These are phyloP conservation scores for Sclerurus mexicanus DNA, from an alignment of 2,113 vertebrate genomes.

Conservation along the genomic window DNA sequence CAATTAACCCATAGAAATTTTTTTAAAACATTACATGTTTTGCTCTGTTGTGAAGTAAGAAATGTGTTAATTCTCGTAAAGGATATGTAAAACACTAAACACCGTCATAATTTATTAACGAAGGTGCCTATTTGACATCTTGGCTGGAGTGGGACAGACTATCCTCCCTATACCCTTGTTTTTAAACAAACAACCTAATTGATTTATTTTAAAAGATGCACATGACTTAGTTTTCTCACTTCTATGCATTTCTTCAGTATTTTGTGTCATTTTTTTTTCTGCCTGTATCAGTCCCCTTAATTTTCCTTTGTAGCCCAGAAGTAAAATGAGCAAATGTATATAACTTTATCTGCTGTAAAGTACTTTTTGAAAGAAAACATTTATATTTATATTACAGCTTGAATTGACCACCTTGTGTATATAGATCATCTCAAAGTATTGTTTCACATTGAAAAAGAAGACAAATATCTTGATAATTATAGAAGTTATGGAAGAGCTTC, in stretches of 20 bases:
- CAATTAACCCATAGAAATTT: not conserved
- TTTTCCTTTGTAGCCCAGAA: conserved; percentile 65
- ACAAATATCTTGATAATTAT: conserved; percentile 86
- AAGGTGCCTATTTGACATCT: not conserved
- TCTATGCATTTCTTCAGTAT: conserved; percentile 39
- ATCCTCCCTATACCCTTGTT: not conserved
- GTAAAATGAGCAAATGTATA: conserved; percentile 88
- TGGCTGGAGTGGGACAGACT: not conserved
- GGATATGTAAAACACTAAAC: conserved; percentile 33
- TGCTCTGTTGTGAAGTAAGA: not conserved
- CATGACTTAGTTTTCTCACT: not conserved
- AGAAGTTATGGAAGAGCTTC: conserved; percentile 87
- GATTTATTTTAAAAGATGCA: not conserved
- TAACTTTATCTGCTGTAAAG: conserved; percentile 78
- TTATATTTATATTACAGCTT: conserved; percentile 90
- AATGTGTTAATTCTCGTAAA: not conserved
- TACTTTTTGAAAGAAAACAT: conserved; percentile 79
- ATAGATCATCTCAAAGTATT: conserved; percentile 95
- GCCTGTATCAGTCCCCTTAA: not conserved
- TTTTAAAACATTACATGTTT: not conserved
- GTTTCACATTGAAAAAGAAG: conserved; percentile 98
- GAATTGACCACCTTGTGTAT: conserved; percentile 90
- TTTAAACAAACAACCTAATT: conserved; percentile 38
- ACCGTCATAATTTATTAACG: not conserved
- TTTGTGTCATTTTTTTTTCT: conserved; percentile 36